Percentiles rank a stretch among this genome's conserved stretches.
Evolutionary conservation across 2,113 vertebrate species (phyloP).

Genomic region (Lipophrys pholis): DNA sequence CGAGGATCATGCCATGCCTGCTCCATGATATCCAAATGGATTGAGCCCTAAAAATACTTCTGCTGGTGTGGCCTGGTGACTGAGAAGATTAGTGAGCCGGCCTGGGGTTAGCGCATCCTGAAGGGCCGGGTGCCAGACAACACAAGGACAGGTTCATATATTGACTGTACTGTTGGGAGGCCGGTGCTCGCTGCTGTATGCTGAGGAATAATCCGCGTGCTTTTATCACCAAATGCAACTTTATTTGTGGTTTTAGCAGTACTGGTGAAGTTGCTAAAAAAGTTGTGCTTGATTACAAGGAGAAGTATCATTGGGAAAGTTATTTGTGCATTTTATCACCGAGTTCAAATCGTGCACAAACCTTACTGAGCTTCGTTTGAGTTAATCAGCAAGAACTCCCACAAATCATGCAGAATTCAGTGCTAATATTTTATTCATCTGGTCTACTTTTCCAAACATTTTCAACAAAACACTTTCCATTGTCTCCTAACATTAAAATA

Average conservation of each 20-base stretch:
- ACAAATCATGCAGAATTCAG: too few species aligned
- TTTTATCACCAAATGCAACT: conserved; percentile 35
- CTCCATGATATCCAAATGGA: conserved; percentile 68
- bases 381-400: too few species aligned
- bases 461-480: not conserved
- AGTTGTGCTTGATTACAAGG: not conserved
- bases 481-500: not conserved
- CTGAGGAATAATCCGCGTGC: conserved; percentile 2
- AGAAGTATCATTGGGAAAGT: too few species aligned
- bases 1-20: conserved; percentile 56
- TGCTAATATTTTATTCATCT: too few species aligned
- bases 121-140: conserved; percentile 7
- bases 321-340: too few species aligned
- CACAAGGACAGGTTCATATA: conserved; percentile 31
- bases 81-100: conserved; percentile 64
- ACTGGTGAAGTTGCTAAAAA: not conserved
- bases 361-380: too few species aligned
- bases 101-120: conserved; percentile 51
- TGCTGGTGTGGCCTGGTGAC: conserved; percentile 61
- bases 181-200: not conserved
- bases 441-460: too few species aligned
- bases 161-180: conserved; percentile 31
- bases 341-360: too few species aligned
- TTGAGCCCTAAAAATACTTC: conserved; percentile 71
- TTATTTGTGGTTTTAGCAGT: conserved; percentile 23